Percentiles rank a stretch among this genome's conserved stretches.
These are phyloP conservation scores for Diorhabda elongata DNA, from an alignment of 1,140 invertebrate species.

Conservation along the genomic window DNA sequence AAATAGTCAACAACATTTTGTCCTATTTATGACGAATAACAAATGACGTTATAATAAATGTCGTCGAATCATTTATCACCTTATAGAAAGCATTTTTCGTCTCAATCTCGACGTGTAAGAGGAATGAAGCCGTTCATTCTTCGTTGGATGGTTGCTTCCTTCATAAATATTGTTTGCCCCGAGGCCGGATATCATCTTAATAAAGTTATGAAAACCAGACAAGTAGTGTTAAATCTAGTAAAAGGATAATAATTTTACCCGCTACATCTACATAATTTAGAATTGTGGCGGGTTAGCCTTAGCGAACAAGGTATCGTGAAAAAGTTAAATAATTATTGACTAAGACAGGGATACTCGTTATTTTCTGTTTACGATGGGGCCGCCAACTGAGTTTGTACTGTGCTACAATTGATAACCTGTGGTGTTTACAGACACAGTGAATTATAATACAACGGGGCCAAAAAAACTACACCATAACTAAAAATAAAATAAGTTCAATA, in stretches of 20 bases:
- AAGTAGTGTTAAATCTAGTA: slow-evolving; percentile 33
- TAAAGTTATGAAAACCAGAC: slow-evolving; percentile 18
- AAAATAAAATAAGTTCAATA: no score
- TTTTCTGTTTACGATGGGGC: slow-evolving; percentile 37
- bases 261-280: slow-evolving; percentile 32
- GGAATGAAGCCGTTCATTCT: not conserved
- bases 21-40: no score
- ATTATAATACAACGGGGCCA: slow-evolving; percentile 22
- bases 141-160: not conserved
- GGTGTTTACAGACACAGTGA: slow-evolving; percentile 31
- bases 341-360: slow-evolving; percentile 37
- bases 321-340: slow-evolving; percentile 43
- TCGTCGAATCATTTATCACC: no score
- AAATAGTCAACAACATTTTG: no score
- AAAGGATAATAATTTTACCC: slow-evolving; percentile 25
- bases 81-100: no score
- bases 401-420: slow-evolving; percentile 40
- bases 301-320: slow-evolving; percentile 32
- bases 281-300: slow-evolving; percentile 24
- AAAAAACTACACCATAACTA: not conserved
- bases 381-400: slow-evolving; percentile 30
- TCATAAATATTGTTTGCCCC: slow-evolving; percentile 10
- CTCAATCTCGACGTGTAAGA: not conserved
- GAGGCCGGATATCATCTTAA: slow-evolving; percentile 11
- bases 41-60: no score